Evolutionary conservation across 1,140 invertebrate species (phyloP).

Genomic region (Ephestia elutella): DNA sequence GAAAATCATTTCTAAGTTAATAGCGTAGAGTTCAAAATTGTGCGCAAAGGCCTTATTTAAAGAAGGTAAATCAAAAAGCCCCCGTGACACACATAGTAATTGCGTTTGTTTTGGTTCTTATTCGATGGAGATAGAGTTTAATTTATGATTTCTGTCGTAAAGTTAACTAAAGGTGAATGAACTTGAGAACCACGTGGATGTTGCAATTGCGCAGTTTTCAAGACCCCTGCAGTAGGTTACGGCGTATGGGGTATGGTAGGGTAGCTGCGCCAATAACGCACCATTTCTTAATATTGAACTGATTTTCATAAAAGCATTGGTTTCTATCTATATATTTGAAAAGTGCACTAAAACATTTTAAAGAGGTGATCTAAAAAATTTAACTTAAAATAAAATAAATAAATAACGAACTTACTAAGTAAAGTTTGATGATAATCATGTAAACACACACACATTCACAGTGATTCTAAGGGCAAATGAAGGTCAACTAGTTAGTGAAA

Average conservation of each 20-base stretch:
- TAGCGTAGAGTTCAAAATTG: not conserved
- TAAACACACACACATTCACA: too few species aligned
- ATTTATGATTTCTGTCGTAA: constrained; percentile 1
- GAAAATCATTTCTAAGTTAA: not conserved
- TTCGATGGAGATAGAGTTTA: constrained; percentile 1
- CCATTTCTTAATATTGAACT: not conserved
- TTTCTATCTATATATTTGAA: too few species aligned
- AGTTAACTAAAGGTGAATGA: constrained; percentile 41
- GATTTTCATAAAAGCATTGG: too few species aligned
- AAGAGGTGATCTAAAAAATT: too few species aligned
- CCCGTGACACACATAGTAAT: constrained; percentile 1
- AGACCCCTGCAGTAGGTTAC: constrained; percentile 59
- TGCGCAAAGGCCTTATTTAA: not conserved
- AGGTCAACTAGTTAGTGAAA: too few species aligned
- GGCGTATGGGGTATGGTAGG: constrained; percentile 35
- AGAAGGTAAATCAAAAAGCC: constrained; percentile 7
- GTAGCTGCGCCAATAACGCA: constrained; percentile 20
- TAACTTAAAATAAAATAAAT: too few species aligned
- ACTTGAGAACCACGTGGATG: constrained; percentile 49
- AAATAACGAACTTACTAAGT: too few species aligned
- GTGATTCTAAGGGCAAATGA: too few species aligned
- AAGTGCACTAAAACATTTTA: too few species aligned
- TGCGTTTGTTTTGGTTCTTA: constrained; percentile 22
- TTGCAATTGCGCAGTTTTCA: constrained; percentile 64
- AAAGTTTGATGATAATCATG: too few species aligned